phyloP scores from a whole-genome alignment of 2,113 vertebrate species.

The Mugil cephalus region DNA sequence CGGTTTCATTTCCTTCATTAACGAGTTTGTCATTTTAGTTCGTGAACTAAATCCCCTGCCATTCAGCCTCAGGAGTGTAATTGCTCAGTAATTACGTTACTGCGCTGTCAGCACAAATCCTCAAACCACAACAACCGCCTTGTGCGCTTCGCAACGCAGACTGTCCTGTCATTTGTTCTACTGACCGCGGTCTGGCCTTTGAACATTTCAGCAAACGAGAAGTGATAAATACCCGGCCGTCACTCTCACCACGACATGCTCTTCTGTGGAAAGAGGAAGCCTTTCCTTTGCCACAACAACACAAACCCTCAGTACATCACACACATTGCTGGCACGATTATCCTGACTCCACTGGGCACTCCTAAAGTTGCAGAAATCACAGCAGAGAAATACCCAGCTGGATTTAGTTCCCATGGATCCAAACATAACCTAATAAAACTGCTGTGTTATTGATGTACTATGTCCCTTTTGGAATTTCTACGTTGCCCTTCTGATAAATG shows the following conservation, averaged over 20 bases:
- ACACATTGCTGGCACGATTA: conserved; percentile 19
- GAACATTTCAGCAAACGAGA: conserved; percentile 49
- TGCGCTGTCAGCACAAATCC: conserved; percentile 30
- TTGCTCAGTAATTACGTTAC: neutral
- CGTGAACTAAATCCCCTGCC: neutral
- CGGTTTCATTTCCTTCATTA: neutral
- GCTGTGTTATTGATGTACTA: conserved; percentile 4
- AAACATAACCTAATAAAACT: neutral
- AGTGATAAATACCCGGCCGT: conserved; percentile 55
- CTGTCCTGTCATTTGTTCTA: conserved; percentile 8
- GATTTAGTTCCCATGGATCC: conserved; percentile 44
- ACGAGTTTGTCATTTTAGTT: neutral
- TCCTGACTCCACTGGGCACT: conserved; percentile 35
- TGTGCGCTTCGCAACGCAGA: neutral
- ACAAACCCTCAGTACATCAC: neutral
- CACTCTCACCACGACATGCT: conserved; percentile 20
- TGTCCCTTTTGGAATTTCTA: conserved; percentile 26
- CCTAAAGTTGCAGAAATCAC: conserved; percentile 69
- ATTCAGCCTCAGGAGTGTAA: no score
- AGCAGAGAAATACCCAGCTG: conserved; percentile 44
- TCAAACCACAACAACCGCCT: conserved; percentile 7
- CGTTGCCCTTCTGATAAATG: neutral
- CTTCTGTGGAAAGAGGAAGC: conserved; percentile 71
- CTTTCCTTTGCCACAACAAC: neutral
- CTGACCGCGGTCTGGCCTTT: conserved; percentile 20